Evolutionary conservation across 2,797 vertebrate species (phyloP), one percentile per base, ranked within the genome.

Genomic region (Telmatherina bonti): DNA sequence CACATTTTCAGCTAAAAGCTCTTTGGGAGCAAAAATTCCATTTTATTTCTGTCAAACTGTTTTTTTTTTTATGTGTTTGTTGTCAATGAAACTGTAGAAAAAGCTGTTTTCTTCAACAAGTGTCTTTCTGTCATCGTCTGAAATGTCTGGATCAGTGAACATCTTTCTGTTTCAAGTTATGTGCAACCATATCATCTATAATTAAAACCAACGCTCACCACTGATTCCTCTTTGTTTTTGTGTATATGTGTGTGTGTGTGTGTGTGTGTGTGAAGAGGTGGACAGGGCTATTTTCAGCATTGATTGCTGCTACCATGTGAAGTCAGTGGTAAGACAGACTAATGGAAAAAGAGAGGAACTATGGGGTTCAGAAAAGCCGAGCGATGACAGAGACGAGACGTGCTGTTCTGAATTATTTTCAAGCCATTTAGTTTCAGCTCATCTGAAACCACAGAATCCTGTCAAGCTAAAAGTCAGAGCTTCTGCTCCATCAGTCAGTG

Each of bases 261-360:
- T 8, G 59, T 20, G 55, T 62, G 60, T 67, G 72, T 51, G 65
- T n/a, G n/a, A n/a, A n/a, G n/a, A n/a, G n/a, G n/a, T n/a, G n/a
- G n/a, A n/a, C n/a, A n/a, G n/a, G n/a, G 47, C 81, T 74, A 78
- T 87, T 83, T 86, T 85, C 84, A 67, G 63, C 83, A 85, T 80
- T 85, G 89, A 89, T 70, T 87, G 81, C 76, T 72, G 77, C 75
- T 73, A 70, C 53, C 72, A 45, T 30, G 68, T 79, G 71, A 9
- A 56, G 66, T 56, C 38, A 76, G 62, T 24, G 70, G 36, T 55
- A 36, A 78, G 69, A 61, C 54, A 38, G 55, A 41, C 56, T 81
- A 76, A 82, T 82, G 76, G 67, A 72, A 49, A 24, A 69, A 61
- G 55, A 67, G 69, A 33, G 49, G 30, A 59, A 29, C 29, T 2